These are phyloP conservation scores for Hypanus sabinus DNA, from an alignment of 2,113 vertebrate genomes.

Conservation along the genomic window DNA sequence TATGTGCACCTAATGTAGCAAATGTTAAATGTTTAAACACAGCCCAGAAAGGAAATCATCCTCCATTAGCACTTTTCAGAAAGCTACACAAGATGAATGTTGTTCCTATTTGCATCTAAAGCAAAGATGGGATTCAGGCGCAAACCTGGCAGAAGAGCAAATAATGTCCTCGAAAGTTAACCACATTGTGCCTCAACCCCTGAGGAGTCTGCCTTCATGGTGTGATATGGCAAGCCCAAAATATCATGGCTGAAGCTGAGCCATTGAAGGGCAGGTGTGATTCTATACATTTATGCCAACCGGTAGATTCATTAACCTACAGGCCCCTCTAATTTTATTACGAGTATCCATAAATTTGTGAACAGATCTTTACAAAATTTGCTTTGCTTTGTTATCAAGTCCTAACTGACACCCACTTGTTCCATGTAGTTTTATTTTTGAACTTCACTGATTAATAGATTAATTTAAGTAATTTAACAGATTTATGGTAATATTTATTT, in stretches of 20 bases:
- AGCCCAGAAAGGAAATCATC: not conserved
- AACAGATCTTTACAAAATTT: not conserved
- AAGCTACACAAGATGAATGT: not conserved
- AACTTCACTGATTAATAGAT: not conserved
- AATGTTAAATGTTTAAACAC: not conserved
- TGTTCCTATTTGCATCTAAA: not conserved
- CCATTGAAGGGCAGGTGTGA: not conserved
- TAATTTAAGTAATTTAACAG: too few species aligned
- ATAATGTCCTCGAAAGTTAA: not conserved
- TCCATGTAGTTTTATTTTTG: not conserved
- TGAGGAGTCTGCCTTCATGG: not conserved
- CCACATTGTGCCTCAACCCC: not conserved
- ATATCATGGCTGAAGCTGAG: not conserved
- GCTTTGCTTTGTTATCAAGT: not conserved
- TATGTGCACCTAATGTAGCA: not conserved
- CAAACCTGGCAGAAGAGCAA: not conserved
- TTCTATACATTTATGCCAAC: not conserved
- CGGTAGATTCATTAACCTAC: not conserved
- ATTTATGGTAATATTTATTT: not conserved
- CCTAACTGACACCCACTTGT: not conserved
- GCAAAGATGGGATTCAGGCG: not conserved
- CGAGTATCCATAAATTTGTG: not conserved
- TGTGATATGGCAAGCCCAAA: not conserved
- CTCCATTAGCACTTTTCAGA: not conserved
- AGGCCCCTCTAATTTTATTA: not conserved